These are phyloP conservation scores for Clarias pachynema DNA, from an alignment of 2,797 vertebrate genomes.

Conservation along the genomic window DNA sequence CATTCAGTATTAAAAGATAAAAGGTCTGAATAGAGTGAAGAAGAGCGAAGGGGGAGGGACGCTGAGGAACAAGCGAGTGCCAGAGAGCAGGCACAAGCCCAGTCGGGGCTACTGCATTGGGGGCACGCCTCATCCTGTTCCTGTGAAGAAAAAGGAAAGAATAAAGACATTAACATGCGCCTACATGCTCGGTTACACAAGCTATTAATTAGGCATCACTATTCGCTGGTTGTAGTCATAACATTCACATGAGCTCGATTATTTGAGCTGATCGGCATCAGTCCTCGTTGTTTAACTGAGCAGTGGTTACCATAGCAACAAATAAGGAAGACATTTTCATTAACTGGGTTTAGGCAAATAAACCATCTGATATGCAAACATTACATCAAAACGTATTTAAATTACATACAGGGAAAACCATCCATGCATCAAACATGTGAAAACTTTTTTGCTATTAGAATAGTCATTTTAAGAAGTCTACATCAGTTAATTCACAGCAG, in stretches of 20 bases:
- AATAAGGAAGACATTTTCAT: neutral
- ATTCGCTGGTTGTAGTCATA: neutral
- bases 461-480: neutral
- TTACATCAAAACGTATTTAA: neutral
- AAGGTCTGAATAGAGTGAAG: constrained; percentile 53
- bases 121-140: constrained; percentile 69
- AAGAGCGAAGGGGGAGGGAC: constrained; percentile 63
- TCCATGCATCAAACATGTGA: neutral
- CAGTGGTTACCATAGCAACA: constrained; percentile 2
- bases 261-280: too few relatives aligned
- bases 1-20: constrained; percentile 59
- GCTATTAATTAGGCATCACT: neutral
- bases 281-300: neutral
- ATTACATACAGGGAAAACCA: neutral
- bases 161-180: neutral
- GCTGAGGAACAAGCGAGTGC: constrained; percentile 15
- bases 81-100: constrained; percentile 50
- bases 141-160: constrained; percentile 55
- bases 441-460: neutral
- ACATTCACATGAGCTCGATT: neutral
- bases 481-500: neutral
- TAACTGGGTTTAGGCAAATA: neutral
- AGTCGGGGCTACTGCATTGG: constrained; percentile 49
- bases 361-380: neutral
- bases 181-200: constrained; percentile 1